Evolutionary conservation across 30 jellyfish, hydroid and myxozoan species (phyloP), one percentile per base, ranked within the genome.

Genomic region (Hydractinia symbiolongicarpus): DNA sequence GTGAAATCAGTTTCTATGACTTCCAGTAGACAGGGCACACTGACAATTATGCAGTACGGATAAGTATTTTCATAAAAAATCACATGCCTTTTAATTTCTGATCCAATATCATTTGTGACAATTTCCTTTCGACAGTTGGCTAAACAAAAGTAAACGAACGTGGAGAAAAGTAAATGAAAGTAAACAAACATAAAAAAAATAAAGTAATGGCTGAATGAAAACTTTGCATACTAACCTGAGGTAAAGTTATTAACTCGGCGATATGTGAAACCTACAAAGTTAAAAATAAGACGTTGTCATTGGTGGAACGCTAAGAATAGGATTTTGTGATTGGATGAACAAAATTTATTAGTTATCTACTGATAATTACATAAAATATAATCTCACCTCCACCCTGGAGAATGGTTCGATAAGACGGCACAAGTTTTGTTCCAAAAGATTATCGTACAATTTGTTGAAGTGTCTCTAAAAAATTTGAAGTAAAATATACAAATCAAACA

Each of bases 21-120:
- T 2, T 30, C 44, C 44, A 30, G 44, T 30, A 30, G 44, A 30
- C 44, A 30, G 44, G 44, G 44, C 2, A 30, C 44, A 30, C 44
- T 30, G 44, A 30, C 44, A 30, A 1, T 30, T 30, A 30, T 30
- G 44, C 44, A 1, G 44, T 30, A 30, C 44, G 44, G 44, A 30
- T 30, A n/a, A n/a, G n/a, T n/a, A n/a, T n/a, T n/a, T n/a, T n/a
- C 2, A 30, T 30, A 30, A 30, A 30, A 1, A 77, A n/a, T 55
- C 17, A n/a, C 94, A 8, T 67, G 85, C 97, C 97, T 51, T 90
- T 86, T 54, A 91, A 77, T 70, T 91, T 91, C 81, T 91, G 94
- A 80, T 91, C 98, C 13, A 91, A 87, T 20, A 91, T 91, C 98
- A 91, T 91, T 78, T 91, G 94, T 17, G 98, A 91, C 11, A 91